These are phyloP conservation scores for Lepilemur septentrionalis DNA, from an alignment of 2,797 vertebrate genomes.

Conservation along the genomic window DNA sequence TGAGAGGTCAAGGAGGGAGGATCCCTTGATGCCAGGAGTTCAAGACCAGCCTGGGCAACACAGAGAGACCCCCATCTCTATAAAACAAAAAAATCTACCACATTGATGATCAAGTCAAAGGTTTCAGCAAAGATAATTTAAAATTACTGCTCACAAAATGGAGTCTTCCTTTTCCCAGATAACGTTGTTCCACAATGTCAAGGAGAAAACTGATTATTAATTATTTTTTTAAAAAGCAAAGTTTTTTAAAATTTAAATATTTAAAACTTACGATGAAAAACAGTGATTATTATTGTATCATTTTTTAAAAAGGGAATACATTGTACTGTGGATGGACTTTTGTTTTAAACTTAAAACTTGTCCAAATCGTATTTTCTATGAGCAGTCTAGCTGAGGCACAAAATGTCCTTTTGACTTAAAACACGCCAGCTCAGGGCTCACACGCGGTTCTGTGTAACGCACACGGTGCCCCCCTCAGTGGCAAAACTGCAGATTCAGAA, in stretches of 20 bases:
- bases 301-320: background rate
- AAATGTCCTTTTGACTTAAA: background rate
- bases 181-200: background rate
- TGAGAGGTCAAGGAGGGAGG: too few species aligned
- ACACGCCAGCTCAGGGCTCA: background rate
- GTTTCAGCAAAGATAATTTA: background rate
- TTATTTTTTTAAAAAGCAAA: background rate
- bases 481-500: slow-evolving; percentile 53
- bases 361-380: background rate
- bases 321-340: background rate
- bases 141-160: background rate
- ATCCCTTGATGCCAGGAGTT: too few species aligned
- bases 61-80: too few species aligned
- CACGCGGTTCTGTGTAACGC: background rate
- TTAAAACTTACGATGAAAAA: background rate
- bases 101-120: background rate
- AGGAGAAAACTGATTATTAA: background rate
- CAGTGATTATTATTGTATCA: background rate
- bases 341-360: background rate
- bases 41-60: too few species aligned
- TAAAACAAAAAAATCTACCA: too few species aligned
- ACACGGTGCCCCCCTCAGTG: background rate
- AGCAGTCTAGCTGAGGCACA: background rate
- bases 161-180: background rate
- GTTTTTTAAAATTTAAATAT: too few species aligned